Evolutionary conservation across 1,140 invertebrate genomes (phyloP).

Genomic region (Lepidurus apus): DNA sequence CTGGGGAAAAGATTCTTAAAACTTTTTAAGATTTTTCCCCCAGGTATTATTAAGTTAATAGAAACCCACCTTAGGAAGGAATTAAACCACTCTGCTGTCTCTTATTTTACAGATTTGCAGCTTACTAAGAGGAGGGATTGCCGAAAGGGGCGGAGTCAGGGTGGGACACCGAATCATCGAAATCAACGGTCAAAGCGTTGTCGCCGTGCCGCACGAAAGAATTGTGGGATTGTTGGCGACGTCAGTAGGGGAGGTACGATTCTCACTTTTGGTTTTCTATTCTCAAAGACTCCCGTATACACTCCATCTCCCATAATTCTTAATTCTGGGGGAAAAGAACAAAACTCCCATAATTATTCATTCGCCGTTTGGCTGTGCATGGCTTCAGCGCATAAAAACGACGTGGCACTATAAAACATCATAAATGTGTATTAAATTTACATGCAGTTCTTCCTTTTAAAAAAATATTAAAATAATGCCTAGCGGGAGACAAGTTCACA

Average conservation of each 20-base stretch:
- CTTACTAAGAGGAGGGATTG: constrained; percentile 92
- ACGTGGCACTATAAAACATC: no score
- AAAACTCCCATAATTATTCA: not conserved
- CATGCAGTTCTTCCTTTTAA: no score
- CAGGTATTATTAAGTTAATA: not conserved
- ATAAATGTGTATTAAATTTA: no score
- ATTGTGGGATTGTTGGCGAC: constrained; percentile 98
- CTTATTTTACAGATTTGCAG: constrained; percentile 80
- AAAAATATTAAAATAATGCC: no score
- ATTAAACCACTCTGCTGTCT: not conserved
- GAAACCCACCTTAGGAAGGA: constrained; percentile 28
- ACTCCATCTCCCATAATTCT: not conserved
- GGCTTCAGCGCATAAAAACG: no score
- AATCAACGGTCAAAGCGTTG: constrained; percentile 98
- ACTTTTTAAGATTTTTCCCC: not conserved
- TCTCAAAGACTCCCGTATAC: not conserved
- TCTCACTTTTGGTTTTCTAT: not conserved
- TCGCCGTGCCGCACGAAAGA: constrained; percentile 97
- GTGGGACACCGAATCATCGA: constrained; percentile 99
- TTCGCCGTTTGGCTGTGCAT: not conserved
- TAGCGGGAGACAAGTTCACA: no score
- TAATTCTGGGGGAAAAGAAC: not conserved
- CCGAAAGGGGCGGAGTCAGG: constrained; percentile 94
- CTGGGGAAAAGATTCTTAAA: constrained; percentile 26
- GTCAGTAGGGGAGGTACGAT: constrained; percentile 90